Percentiles rank a stretch among this genome's conserved stretches.
Conservation (phyloP, 2,888 invertebrate species). For the Clistopyga incitator region DNA sequence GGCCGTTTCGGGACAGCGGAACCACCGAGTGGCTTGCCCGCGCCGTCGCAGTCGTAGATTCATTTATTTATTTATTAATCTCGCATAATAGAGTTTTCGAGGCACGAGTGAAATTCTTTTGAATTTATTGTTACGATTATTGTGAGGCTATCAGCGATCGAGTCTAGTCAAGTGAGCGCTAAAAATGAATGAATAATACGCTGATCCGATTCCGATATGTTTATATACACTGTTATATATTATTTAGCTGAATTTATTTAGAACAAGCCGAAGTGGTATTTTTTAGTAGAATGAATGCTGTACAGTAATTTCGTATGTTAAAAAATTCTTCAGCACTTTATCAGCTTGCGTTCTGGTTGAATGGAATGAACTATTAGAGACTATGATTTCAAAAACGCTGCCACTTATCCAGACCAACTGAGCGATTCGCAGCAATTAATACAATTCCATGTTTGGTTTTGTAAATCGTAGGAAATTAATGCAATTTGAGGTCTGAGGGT, state of each 20-base stretch:
- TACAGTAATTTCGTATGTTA: neutral
- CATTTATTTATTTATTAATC: slow-evolving; percentile 61
- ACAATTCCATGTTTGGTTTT: neutral
- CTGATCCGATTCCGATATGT: neutral
- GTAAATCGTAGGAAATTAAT: neutral
- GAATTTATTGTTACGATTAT: slow-evolving; percentile 26
- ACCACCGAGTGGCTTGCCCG: neutral
- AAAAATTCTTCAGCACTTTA: neutral
- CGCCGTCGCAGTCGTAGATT: slow-evolving; percentile 16
- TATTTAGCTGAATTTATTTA: neutral
- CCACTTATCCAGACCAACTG: neutral
- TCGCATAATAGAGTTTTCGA: slow-evolving; percentile 15
- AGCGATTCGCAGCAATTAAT: neutral
- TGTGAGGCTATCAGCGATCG: slow-evolving; percentile 15
- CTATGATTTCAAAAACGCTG: neutral
- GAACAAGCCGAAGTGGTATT: neutral
- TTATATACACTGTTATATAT: slow-evolving; percentile 2
- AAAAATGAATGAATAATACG: neutral
- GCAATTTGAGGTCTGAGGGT: neutral
- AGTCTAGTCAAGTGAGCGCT: slow-evolving; percentile 24
- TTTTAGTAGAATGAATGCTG: neutral
- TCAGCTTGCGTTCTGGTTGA: neutral
- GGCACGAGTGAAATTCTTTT: slow-evolving; percentile 39
- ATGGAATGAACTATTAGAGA: neutral
- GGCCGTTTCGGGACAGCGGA: neutral